Evolutionary conservation across 2,888 invertebrate species (phyloP).

Genomic region (Apamea sordens): DNA sequence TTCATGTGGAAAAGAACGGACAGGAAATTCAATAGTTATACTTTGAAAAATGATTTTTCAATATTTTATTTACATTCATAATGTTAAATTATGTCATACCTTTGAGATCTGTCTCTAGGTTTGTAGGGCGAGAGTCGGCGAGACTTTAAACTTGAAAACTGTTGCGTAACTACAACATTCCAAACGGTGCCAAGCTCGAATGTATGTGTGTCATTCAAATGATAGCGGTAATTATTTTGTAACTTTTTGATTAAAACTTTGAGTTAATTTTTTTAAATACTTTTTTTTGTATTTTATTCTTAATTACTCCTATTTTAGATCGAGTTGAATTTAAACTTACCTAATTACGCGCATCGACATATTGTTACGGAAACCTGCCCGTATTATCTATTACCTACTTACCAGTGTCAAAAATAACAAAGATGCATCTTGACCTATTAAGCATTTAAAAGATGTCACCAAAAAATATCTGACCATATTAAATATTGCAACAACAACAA

Average conservation of each 20-base stretch:
- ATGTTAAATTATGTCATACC: not conserved
- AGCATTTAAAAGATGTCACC: not conserved
- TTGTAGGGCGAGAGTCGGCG: slow-evolving; percentile 27
- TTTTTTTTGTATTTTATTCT: not conserved
- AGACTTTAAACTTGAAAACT: slow-evolving; percentile 52
- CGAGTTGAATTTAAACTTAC: not conserved
- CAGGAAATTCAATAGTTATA: not conserved
- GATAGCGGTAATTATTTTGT: slow-evolving; percentile 4
- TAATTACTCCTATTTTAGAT: not conserved
- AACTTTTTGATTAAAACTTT: not conserved
- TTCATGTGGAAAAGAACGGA: not conserved
- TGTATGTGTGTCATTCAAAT: slow-evolving; percentile 25
- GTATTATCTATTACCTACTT: not conserved
- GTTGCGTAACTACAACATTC: slow-evolving; percentile 44
- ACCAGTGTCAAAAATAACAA: not conserved
- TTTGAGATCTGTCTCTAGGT: slow-evolving; percentile 40
- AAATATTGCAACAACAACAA: not conserved
- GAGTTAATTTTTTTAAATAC: not conserved
- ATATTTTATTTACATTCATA: not conserved
- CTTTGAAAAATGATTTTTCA: not conserved
- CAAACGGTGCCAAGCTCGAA: not conserved
- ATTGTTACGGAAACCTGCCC: not conserved
- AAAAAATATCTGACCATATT: not conserved
- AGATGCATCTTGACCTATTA: not conserved
- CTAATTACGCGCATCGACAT: not conserved